Evolutionary conservation across 2,113 vertebrate genomes (phyloP).

Genomic region (Neoarius graeffei): DNA sequence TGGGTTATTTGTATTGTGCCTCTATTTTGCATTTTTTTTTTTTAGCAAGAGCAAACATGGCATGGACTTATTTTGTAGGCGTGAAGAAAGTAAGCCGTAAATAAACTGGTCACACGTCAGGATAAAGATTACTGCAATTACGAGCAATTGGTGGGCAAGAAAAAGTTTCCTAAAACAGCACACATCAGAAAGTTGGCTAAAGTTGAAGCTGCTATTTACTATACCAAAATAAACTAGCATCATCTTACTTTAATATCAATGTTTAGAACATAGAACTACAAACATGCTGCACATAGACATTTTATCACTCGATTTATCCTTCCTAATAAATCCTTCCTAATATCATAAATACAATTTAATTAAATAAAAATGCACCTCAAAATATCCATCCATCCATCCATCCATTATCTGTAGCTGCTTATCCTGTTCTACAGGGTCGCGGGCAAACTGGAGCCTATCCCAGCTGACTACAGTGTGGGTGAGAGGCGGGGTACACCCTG

Average conservation of each 20-base stretch:
- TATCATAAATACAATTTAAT: too few species aligned
- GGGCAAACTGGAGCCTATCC: too few species aligned
- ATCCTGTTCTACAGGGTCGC: too few species aligned
- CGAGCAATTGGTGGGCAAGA: slow-evolving; percentile 13
- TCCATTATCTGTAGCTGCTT: too few species aligned
- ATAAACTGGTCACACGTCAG: slow-evolving; percentile 39
- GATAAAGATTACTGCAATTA: slow-evolving; percentile 47
- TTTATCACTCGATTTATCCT: background rate
- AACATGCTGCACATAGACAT: background rate
- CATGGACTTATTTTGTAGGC: slow-evolving; percentile 21
- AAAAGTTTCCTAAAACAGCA: slow-evolving; percentile 14
- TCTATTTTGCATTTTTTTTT: slow-evolving; percentile 4
- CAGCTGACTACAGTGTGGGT: too few species aligned
- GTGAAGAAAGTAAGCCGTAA: slow-evolving; percentile 21
- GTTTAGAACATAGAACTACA: background rate
- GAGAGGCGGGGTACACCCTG: too few species aligned
- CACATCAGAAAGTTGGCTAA: background rate
- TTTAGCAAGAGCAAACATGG: slow-evolving; percentile 38
- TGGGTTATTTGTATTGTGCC: slow-evolving; percentile 29
- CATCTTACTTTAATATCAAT: background rate
- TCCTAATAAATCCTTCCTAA: background rate
- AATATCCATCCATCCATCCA: too few species aligned
- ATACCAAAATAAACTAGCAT: background rate
- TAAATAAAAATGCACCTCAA: background rate
- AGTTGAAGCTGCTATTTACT: slow-evolving; percentile 1